phyloP scores from a whole-genome alignment of 2,888 invertebrate genomes.

The Agapostemon virescens region DNA sequence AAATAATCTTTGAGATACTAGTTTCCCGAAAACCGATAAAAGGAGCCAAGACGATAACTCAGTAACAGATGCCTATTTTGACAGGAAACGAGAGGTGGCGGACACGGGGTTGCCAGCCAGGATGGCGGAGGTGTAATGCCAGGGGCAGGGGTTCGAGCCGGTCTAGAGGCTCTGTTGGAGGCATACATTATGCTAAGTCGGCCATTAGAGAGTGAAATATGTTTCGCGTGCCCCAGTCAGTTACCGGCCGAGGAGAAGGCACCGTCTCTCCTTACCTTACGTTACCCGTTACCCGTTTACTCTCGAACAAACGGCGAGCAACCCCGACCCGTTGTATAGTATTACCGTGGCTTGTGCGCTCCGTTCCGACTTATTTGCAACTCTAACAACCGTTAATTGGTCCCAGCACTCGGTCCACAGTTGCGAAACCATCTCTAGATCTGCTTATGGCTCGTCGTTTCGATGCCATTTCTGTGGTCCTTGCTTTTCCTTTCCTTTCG shows the following conservation, averaged over 20 bases:
- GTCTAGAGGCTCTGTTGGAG: slow-evolving; percentile 65
- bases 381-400: slow-evolving; percentile 75
- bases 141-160: slow-evolving; percentile 30
- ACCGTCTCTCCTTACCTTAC: slow-evolving; percentile 45
- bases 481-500: neutral
- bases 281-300: slow-evolving; percentile 45
- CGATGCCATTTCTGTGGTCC: neutral
- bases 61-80: slow-evolving; percentile 62
- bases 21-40: slow-evolving; percentile 26
- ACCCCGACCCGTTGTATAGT: slow-evolving; percentile 49
- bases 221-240: slow-evolving; percentile 76
- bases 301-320: slow-evolving; percentile 55
- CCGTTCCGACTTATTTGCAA: slow-evolving; percentile 72
- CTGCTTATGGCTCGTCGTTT: neutral
- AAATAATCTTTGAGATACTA: neutral
- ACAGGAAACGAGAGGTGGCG: slow-evolving; percentile 38
- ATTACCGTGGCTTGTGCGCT: slow-evolving; percentile 24
- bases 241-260: slow-evolving; percentile 65
- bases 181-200: slow-evolving; percentile 77
- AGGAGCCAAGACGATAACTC: slow-evolving; percentile 48
- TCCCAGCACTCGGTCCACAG: slow-evolving; percentile 48
- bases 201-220: slow-evolving; percentile 77
- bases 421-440: slow-evolving; percentile 25
- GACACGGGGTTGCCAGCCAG: slow-evolving; percentile 17
- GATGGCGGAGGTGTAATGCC: slow-evolving; percentile 38